phyloP scores from a whole-genome alignment of 2,113 vertebrate species.

The Taxidea taxus region DNA sequence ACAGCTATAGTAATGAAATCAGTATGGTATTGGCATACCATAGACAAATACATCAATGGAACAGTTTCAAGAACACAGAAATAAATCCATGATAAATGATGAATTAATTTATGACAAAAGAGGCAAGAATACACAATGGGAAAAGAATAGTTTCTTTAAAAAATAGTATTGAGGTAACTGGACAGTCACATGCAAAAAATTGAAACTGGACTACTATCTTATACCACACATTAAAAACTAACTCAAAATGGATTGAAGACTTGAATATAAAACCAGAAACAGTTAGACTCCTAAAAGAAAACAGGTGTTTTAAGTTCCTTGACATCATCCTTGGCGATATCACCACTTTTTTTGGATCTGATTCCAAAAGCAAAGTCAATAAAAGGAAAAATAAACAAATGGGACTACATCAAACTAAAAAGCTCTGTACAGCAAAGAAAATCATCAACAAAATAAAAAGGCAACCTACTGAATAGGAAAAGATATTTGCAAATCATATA shows the following conservation, averaged over 20 bases:
- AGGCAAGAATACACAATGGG: background rate
- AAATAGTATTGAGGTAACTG: background rate
- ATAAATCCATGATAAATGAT: background rate
- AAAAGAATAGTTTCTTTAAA: too few relatives aligned
- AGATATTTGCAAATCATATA: background rate
- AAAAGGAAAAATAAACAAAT: too few relatives aligned
- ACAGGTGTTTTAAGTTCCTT: background rate
- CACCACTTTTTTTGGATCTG: background rate
- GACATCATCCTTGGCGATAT: background rate
- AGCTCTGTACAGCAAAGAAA: too few relatives aligned
- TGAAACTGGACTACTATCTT: background rate
- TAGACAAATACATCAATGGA: background rate
- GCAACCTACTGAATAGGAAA: too few relatives aligned
- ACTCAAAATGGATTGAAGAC: background rate
- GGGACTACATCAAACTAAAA: too few relatives aligned
- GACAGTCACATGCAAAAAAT: background rate
- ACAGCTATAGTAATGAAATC: background rate
- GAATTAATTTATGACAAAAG: background rate
- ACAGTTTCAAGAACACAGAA: background rate
- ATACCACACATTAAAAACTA: background rate
- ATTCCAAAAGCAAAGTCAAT: too few relatives aligned
- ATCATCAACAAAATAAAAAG: too few relatives aligned
- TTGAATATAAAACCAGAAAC: background rate
- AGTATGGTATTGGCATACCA: background rate
- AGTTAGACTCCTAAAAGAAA: background rate